phyloP scores from a whole-genome alignment of 2,888 invertebrate species.

The Harpalus rufipes region DNA sequence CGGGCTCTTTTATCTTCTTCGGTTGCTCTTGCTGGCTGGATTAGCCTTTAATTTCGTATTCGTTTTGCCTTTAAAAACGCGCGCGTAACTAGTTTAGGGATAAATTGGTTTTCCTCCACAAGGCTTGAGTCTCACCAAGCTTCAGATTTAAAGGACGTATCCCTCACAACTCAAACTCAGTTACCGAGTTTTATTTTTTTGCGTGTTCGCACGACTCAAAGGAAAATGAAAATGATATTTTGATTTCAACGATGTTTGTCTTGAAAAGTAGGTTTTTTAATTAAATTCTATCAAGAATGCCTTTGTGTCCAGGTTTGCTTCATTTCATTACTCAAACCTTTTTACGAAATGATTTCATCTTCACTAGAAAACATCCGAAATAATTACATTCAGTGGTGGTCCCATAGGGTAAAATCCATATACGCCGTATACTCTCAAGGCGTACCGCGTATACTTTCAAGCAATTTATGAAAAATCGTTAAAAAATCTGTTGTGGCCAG shows the following conservation, averaged over 20 bases:
- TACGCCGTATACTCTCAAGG: no score
- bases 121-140: not conserved
- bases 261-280: constrained; percentile 52
- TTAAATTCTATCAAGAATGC: constrained; percentile 44
- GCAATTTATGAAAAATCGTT: no score
- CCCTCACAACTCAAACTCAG: constrained; percentile 35
- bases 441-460: no score
- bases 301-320: constrained; percentile 10
- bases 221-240: constrained; percentile 64
- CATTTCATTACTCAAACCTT: constrained; percentile 28
- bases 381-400: not conserved
- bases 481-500: no score
- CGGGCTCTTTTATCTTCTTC: constrained; percentile 60
- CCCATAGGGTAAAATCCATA: no score
- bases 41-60: constrained; percentile 66
- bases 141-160: constrained; percentile 47
- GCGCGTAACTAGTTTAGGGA: constrained; percentile 65
- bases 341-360: not conserved
- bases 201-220: constrained; percentile 40
- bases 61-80: constrained; percentile 63
- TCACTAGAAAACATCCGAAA: not conserved
- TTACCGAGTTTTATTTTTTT: constrained; percentile 59
- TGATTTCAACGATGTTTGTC: constrained; percentile 61
- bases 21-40: constrained; percentile 34
- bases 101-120: constrained; percentile 60